Base-by-base conservation (phyloP, 2,113 vertebrate species). In the Xiphias gladius region DNA sequence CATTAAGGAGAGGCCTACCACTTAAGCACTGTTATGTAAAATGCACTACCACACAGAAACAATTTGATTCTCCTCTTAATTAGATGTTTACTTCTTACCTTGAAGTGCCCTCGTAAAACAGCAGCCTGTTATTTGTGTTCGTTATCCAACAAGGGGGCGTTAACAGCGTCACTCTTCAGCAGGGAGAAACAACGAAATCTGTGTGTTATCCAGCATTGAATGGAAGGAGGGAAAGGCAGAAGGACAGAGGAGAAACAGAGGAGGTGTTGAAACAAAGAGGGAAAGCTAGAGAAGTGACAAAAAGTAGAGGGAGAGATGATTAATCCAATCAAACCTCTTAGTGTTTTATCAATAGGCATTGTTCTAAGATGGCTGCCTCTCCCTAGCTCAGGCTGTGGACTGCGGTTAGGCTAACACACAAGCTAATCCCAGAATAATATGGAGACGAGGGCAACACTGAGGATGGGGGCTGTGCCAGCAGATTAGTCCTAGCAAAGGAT, bases 311-410 rank as follows among this genome's bases (percentile, higher is more conserved):
- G 66, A 90, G 79, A 88, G 86, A 92, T 91, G 88, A 92, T 92
- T 91, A 92, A 94, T 94, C 92, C 94, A 94, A 93, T 93, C 85
- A 92, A 94, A 89, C 85, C 78, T 93, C 92, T 92, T 90, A 91
- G 87, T 80, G 78, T 90, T 86, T 89, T 88, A 91, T 93, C 93
- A 93, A 89, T 90, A 91, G 89, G 58, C 90, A 94, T 94, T 94
- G 93, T 94, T 93, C 87, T 88, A 93, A 93, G 79, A 94, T 94
- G 91, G 94, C 92, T 86, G 91, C 92, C 87, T 89, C 86, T 90
- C 75, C 78, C 69, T 73, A 67, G 86, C 84, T 85, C 73, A n/a
- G 80, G 84, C 83, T 90, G 88, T 88, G 86, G 88, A 83, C 89
- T 88, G 79, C 22, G 10, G 91, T 89, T 91, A 90, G 88, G 91